Evolutionary conservation across 2,113 vertebrate species (phyloP).

Genomic region (Bolborhynchus lineola): DNA sequence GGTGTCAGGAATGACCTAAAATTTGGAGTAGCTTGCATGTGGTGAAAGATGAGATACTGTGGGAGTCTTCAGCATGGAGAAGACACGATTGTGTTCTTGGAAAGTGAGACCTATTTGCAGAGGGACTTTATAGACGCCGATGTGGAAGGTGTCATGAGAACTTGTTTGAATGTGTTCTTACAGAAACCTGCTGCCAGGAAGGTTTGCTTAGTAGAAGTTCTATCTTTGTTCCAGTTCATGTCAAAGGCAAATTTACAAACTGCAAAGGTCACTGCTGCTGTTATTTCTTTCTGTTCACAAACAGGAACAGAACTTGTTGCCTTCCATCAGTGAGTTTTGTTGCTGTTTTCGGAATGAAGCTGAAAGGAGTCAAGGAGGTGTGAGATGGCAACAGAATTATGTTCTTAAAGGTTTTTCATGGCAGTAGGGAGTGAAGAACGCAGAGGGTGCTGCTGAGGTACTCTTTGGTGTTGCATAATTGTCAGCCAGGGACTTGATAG

Average conservation of each 20-base stretch:
- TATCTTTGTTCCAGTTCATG: neutral
- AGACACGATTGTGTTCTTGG: neutral
- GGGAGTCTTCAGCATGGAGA: neutral
- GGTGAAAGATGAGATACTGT: neutral
- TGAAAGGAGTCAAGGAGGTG: neutral
- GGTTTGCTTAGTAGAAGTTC: neutral
- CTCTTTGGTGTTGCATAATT: neutral
- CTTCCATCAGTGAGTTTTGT: neutral
- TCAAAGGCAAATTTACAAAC: neutral
- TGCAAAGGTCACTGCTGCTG: neutral
- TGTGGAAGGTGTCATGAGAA: rapidly evolving
- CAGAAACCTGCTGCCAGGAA: neutral
- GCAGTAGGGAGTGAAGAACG: neutral
- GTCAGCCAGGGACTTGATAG: neutral
- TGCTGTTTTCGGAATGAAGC: neutral
- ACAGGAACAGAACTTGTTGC: neutral
- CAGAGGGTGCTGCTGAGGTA: neutral
- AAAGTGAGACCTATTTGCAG: neutral
- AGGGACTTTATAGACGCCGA: neutral
- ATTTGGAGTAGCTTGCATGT: neutral
- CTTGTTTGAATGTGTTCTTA: neutral
- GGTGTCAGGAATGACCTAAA: neutral
- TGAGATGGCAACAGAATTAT: neutral
- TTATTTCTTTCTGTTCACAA: neutral
- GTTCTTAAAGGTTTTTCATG: neutral